A percentile compares a stretch with the other conserved stretches of the same genome.
phyloP scores from a whole-genome alignment of 2,113 vertebrate genomes.

The Ptyas mucosa region DNA sequence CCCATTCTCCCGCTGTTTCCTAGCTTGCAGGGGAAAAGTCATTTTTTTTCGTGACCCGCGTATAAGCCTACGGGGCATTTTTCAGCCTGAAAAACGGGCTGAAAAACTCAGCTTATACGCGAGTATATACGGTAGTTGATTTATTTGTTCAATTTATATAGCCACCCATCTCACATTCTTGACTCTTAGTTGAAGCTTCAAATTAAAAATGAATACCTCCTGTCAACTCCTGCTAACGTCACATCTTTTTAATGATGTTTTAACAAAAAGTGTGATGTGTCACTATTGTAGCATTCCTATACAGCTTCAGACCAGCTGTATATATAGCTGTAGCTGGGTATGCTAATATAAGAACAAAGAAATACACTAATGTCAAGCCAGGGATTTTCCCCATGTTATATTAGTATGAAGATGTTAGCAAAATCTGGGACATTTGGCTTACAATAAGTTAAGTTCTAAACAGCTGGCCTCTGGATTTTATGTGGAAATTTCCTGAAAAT shows the following conservation, averaged over 20 bases:
- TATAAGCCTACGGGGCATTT: too few species aligned
- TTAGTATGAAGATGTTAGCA: background rate
- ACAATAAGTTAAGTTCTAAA: background rate
- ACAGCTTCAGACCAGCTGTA: background rate
- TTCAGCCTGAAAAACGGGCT: too few species aligned
- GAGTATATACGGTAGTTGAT: too few species aligned
- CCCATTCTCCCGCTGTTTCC: too few species aligned
- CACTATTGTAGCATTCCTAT: background rate
- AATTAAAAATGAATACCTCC: background rate
- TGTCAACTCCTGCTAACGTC: background rate
- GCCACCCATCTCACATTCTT: too few species aligned
- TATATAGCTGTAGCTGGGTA: background rate
- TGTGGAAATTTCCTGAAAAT: background rate
- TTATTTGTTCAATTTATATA: too few species aligned
- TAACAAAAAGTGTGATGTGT: background rate
- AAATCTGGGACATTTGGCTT: background rate
- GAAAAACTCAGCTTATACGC: too few species aligned
- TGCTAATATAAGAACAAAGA: background rate
- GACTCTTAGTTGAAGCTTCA: background rate
- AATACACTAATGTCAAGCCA: background rate
- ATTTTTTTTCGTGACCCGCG: too few species aligned
- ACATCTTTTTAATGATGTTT: background rate
- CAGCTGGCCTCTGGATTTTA: background rate
- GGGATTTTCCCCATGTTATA: background rate
- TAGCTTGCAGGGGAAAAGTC: too few species aligned